Percentiles rank a stretch among this genome's conserved stretches.
Evolutionary conservation across 2,797 vertebrate genomes (phyloP).

Genomic region (Aplochiton taeniatus): DNA sequence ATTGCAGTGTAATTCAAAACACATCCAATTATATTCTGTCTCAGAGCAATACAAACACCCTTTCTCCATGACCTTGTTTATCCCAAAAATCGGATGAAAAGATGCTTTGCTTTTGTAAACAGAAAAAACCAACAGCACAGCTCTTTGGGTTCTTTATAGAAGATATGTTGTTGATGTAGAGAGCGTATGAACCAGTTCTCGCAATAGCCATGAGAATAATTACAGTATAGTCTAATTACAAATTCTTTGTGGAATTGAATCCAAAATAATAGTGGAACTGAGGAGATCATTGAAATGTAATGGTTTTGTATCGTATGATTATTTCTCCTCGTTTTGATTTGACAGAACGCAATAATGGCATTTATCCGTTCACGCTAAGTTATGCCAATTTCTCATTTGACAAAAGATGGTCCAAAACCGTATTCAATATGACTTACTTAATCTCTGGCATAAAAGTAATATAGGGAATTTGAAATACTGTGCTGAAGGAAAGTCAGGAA

Average conservation of each 20-base stretch:
- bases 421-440: too few species aligned
- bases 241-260: constrained; percentile 48
- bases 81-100: constrained; percentile 49
- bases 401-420: too few species aligned
- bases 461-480: too few species aligned
- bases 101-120: constrained; percentile 45
- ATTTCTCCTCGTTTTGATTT: too few species aligned
- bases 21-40: constrained; percentile 55
- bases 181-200: constrained; percentile 6
- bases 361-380: too few species aligned
- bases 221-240: constrained; percentile 23
- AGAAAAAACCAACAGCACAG: constrained; percentile 43
- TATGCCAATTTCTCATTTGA: too few species aligned
- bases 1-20: constrained; percentile 55
- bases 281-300: constrained; percentile 46
- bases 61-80: constrained; percentile 58
- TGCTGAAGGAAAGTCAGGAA: too few species aligned
- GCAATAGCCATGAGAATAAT: background rate
- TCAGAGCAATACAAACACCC: constrained; percentile 42
- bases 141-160: constrained; percentile 10
- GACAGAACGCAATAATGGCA: too few species aligned
- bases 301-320: constrained; percentile 23
- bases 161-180: background rate
- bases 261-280: constrained; percentile 35
- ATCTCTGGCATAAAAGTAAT: too few species aligned